Conservation (phyloP, 2,797 vertebrate species). For the Sebastes ruberrimus region DNA sequence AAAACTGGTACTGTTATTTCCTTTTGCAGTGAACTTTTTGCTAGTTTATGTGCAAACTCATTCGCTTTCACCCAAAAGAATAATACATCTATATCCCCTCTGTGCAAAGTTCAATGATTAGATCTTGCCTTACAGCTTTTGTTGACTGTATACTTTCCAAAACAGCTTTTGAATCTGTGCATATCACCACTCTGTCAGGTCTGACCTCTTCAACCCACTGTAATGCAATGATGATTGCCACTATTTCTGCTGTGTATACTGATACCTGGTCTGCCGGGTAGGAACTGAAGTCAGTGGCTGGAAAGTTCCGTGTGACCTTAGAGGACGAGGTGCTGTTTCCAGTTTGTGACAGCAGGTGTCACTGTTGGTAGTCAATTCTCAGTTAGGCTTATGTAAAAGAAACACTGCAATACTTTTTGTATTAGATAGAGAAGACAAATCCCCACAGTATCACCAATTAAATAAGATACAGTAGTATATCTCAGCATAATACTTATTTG, state of each 20-base stretch:
- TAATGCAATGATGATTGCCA: too few relatives aligned
- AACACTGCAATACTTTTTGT: background rate
- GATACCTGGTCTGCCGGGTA: conserved; percentile 21
- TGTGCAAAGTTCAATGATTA: too few relatives aligned
- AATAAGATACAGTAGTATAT: background rate
- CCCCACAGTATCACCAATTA: background rate
- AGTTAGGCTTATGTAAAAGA: background rate
- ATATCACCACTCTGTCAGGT: too few relatives aligned
- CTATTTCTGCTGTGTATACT: too few relatives aligned
- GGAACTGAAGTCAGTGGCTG: background rate
- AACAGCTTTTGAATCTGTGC: too few relatives aligned
- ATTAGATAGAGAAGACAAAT: background rate
- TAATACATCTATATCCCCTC: too few relatives aligned
- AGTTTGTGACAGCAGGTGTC: conserved; percentile 34
- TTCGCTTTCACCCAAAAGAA: accelerated
- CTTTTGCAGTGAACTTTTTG: too few relatives aligned
- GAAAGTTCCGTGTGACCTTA: conserved; percentile 14
- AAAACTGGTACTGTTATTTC: too few relatives aligned
- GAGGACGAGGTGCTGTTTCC: background rate
- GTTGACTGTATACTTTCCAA: too few relatives aligned
- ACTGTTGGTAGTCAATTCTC: conserved; percentile 30
- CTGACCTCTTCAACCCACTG: too few relatives aligned
- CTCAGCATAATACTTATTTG: background rate
- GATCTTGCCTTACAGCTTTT: too few relatives aligned
- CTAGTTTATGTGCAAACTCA: too few relatives aligned